Conservation (phyloP, 92 coral and sea anemone genomes). For the Phenganax subtilis region DNA sequence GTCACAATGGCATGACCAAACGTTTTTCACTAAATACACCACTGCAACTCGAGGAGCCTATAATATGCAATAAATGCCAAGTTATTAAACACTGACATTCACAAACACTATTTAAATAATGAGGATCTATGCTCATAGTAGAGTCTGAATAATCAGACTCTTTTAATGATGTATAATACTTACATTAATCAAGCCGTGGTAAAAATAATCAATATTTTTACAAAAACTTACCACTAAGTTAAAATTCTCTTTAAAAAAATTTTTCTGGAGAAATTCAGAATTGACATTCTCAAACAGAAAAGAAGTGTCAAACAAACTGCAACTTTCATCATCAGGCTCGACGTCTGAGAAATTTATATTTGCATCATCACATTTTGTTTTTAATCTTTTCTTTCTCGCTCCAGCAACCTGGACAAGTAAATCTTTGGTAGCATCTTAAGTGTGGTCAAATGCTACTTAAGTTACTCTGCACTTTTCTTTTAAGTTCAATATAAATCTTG, state of each 20-base stretch:
- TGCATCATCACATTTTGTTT: slow-evolving; percentile 18
- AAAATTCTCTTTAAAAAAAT: too few species aligned
- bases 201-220: too few species aligned
- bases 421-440: slow-evolving; percentile 32
- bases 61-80: background rate
- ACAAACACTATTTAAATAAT: too few species aligned
- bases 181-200: too few species aligned
- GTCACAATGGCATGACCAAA: too few species aligned
- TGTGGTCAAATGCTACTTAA: slow-evolving; percentile 22
- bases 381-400: slow-evolving; percentile 20
- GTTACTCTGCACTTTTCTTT: slow-evolving; percentile 33
- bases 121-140: too few species aligned
- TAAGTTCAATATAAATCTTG: slow-evolving; percentile 33
- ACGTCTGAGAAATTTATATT: slow-evolving; percentile 24
- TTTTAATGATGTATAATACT: too few species aligned
- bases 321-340: slow-evolving; percentile 6
- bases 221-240: too few species aligned
- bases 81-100: too few species aligned
- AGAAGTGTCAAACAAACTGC: slow-evolving; percentile 30
- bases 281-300: slow-evolving; percentile 36
- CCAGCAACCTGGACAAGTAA: slow-evolving; percentile 31
- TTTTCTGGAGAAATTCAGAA: background rate
- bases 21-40: too few species aligned
- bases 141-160: too few species aligned
- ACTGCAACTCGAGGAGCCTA: too few species aligned